A percentile compares a stretch with the other conserved stretches of the same genome.
Evolutionary conservation across 2,113 vertebrate species (phyloP).

Genomic region (Mastomys natalensis): DNA sequence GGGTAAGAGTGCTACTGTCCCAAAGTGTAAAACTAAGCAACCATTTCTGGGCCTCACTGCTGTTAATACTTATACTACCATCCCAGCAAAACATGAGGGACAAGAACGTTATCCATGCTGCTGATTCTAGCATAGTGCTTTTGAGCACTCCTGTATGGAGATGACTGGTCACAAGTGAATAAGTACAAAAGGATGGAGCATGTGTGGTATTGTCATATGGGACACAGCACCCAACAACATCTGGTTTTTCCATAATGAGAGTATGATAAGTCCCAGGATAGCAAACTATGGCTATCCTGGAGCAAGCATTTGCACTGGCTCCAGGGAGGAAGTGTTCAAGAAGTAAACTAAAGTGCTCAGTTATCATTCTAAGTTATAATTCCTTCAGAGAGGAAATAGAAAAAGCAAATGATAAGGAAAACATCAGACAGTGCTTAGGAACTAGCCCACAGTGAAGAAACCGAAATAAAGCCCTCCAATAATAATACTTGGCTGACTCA

Average conservation of each 20-base stretch:
- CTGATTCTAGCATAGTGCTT: background rate
- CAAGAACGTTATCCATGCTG: background rate
- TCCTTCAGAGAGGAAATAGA: background rate
- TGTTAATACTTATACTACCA: background rate
- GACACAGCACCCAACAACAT: background rate
- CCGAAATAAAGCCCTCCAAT: background rate
- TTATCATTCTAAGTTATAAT: background rate
- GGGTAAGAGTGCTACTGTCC: background rate
- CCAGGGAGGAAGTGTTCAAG: background rate
- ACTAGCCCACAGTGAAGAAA: background rate
- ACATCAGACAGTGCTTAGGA: background rate
- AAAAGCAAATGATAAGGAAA: background rate
- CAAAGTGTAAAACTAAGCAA: background rate
- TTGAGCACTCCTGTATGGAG: background rate
- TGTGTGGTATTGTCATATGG: fast-evolving
- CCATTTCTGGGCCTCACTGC: background rate
- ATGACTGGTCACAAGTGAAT: background rate
- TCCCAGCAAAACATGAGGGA: background rate
- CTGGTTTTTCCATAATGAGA: background rate
- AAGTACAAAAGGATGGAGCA: background rate
- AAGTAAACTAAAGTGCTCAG: background rate
- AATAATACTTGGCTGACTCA: background rate
- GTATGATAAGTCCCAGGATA: background rate
- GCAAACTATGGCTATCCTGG: background rate
- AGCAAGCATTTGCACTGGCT: background rate